Conservation (phyloP, 2,797 vertebrate species). For the Megaceryle alcyon region DNA sequence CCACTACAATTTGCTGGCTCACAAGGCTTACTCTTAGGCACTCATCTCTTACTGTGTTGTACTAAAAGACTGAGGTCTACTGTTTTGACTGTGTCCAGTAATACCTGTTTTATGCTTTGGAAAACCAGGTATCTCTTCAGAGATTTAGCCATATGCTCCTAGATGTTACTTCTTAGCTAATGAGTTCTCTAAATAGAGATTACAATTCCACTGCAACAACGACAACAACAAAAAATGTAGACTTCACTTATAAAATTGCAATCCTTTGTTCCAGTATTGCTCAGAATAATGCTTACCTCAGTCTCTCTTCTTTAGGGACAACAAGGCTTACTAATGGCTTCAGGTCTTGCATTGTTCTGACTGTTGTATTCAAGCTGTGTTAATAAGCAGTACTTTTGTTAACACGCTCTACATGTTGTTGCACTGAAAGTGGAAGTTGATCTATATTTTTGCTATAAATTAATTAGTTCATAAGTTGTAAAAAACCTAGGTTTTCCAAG, state of each 20-base stretch:
- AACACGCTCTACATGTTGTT: not conserved
- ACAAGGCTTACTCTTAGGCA: not conserved
- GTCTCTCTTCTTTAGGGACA: not conserved
- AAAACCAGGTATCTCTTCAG: not conserved
- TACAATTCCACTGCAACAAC: not conserved
- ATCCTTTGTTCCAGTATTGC: not conserved
- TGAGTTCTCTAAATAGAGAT: not conserved
- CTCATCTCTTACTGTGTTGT: not conserved
- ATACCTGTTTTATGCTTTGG: not conserved
- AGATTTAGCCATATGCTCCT: constrained; percentile 19
- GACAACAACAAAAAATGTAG: not conserved
- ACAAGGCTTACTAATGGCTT: not conserved
- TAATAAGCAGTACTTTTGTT: not conserved
- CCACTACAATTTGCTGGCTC: not conserved
- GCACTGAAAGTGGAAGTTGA: not conserved
- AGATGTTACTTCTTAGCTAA: not conserved
- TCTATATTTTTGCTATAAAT: not conserved
- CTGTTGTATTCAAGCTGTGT: not conserved
- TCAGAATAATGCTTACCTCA: not conserved
- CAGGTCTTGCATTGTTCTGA: not conserved
- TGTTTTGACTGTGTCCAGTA: not conserved
- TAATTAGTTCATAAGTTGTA: not conserved
- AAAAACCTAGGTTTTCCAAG: not conserved
- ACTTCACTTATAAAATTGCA: not conserved
- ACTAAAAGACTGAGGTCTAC: not conserved